These are phyloP conservation scores for Cenopis cana DNA, from an alignment of 2,888 invertebrate species.

Conservation along the genomic window DNA sequence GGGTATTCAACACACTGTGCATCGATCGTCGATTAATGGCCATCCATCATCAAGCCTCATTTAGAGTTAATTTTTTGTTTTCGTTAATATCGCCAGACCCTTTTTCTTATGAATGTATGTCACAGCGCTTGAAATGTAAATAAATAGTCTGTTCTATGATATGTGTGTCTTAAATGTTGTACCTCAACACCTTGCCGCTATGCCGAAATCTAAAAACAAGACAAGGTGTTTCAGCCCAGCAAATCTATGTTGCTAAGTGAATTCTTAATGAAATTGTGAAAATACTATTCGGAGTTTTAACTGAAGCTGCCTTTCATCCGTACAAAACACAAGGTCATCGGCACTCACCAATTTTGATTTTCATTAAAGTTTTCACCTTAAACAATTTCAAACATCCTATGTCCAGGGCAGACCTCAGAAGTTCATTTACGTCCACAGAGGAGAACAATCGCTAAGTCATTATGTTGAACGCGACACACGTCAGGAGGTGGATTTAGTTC, in stretches of 20 bases:
- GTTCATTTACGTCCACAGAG: conserved; percentile 8
- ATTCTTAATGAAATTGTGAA: too few species aligned
- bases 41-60: not conserved
- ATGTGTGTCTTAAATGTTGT: too few species aligned
- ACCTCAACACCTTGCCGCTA: too few species aligned
- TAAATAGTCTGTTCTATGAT: too few species aligned
- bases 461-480: not conserved
- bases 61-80: conserved; percentile 14
- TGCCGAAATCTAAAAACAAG: too few species aligned
- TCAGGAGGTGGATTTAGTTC: not conserved
- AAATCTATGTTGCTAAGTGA: too few species aligned
- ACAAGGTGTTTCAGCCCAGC: too few species aligned
- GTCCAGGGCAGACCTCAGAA: conserved; percentile 1
- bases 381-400: not conserved
- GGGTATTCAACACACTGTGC: too few species aligned
- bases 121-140: conserved; percentile 7
- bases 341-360: not conserved
- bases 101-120: not conserved
- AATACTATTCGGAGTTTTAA: too few species aligned
- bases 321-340: not conserved
- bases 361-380: not conserved
- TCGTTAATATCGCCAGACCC: not conserved
- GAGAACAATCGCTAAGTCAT: conserved; percentile 11
- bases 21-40: too few species aligned
- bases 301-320: too few species aligned